These are phyloP conservation scores for Netelia melanura DNA, from an alignment of 2,888 invertebrate species.

Conservation along the genomic window DNA sequence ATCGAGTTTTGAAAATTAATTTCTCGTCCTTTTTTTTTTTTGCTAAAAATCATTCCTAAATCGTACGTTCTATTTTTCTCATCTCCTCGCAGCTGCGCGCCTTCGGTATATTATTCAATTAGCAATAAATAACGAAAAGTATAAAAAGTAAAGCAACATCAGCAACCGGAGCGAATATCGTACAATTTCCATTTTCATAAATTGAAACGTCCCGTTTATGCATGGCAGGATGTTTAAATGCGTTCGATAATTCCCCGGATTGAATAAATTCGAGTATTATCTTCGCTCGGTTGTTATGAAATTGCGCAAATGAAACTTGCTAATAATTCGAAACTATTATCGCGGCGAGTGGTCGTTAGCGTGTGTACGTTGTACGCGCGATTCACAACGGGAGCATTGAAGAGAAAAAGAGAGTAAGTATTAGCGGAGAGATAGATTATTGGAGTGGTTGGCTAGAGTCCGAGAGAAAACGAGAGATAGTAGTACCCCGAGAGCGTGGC, in stretches of 20 bases:
- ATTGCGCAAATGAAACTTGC: constrained; percentile 42
- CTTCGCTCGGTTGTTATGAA: constrained; percentile 8
- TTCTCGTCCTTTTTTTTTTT: not conserved
- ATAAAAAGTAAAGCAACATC: not conserved
- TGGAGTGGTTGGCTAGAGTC: constrained; percentile 30
- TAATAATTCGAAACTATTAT: constrained; percentile 42
- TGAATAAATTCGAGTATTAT: constrained; percentile 36
- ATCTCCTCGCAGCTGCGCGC: not conserved
- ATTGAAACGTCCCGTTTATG: constrained; percentile 35
- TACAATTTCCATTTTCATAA: constrained; percentile 2
- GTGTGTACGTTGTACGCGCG: not conserved
- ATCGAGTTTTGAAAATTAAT: not conserved
- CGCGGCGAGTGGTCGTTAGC: constrained; percentile 25
- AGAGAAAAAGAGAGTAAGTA: not conserved
- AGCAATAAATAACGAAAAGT: not conserved
- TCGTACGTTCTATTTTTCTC: not conserved
- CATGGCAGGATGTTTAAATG: not conserved
- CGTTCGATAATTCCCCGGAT: constrained; percentile 5
- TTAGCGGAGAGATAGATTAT: constrained; percentile 29
- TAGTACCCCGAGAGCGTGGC: not conserved
- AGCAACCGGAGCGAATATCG: not conserved
- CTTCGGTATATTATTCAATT: not conserved
- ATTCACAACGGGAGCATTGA: constrained; percentile 37
- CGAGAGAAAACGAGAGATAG: constrained; percentile 45
- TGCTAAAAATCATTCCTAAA: not conserved